Evolutionary conservation across 2,113 vertebrate species (phyloP).

Genomic region (Cryptotis parvus): DNA sequence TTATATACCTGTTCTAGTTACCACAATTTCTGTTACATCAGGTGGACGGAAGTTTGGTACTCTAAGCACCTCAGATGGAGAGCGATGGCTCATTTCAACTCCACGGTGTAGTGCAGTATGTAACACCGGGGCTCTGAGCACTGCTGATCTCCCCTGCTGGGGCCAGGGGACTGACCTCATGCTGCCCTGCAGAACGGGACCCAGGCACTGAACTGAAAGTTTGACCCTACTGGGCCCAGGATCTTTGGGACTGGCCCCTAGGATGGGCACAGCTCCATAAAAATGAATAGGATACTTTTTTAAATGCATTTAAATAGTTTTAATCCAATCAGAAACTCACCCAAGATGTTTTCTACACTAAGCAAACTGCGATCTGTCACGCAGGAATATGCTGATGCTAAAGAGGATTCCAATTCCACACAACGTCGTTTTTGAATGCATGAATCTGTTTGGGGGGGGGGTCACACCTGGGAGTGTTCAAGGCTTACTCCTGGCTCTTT

Average conservation of each 20-base stretch:
- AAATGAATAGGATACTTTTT: constrained; percentile 9
- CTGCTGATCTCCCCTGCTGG: too few species aligned
- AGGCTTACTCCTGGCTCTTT: too few species aligned
- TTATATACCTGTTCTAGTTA: constrained; percentile 16
- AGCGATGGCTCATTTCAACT: too few species aligned
- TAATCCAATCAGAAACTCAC: constrained; percentile 46
- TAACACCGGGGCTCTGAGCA: too few species aligned
- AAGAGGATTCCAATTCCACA: constrained; percentile 6
- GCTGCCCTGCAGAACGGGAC: too few species aligned
- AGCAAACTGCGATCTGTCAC: constrained; percentile 27
- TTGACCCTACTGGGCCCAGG: too few species aligned
- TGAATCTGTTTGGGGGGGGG: not conserved
- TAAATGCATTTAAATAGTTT: constrained; percentile 30
- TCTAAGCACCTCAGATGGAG: not conserved
- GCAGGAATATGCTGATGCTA: not conserved
- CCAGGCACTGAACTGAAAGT: too few species aligned
- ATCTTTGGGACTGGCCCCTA: too few species aligned
- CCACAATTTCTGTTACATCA: constrained; percentile 1
- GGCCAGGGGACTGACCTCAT: too few species aligned
- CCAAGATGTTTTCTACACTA: not conserved
- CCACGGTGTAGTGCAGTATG: too few species aligned
- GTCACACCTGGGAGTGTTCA: too few species aligned
- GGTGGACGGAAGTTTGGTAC: not conserved
- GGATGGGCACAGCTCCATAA: not conserved
- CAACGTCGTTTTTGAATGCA: not conserved